These are phyloP conservation scores for Saguinus imperator DNA, from an alignment of 2,113 vertebrate species.

Conservation along the genomic window DNA sequence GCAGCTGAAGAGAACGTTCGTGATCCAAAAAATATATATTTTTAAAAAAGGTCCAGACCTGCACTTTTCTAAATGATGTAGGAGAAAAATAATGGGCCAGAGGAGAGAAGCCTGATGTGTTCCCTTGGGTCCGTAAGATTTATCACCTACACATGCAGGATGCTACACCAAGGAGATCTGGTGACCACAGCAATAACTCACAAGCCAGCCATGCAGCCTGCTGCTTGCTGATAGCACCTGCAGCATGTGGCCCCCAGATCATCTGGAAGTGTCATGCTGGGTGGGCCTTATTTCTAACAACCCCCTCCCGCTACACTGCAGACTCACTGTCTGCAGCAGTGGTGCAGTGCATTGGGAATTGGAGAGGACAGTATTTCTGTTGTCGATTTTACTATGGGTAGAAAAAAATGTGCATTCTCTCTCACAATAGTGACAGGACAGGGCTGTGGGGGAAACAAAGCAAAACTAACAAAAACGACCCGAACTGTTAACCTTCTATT, in stretches of 20 bases:
- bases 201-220: slow-evolving; percentile 80
- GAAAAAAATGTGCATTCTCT: slow-evolving; percentile 9
- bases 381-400: slow-evolving; percentile 49
- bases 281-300: slow-evolving; percentile 68
- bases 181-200: slow-evolving; percentile 86
- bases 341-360: slow-evolving; percentile 39
- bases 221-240: slow-evolving; percentile 83
- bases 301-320: slow-evolving; percentile 53
- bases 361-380: not conserved
- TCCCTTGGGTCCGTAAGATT: slow-evolving; percentile 85
- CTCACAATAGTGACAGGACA: not conserved
- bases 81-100: slow-evolving; percentile 84
- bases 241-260: slow-evolving; percentile 56
- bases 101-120: slow-evolving; percentile 80
- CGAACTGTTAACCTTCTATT: not conserved
- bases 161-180: slow-evolving; percentile 83
- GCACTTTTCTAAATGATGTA: slow-evolving; percentile 84
- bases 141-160: slow-evolving; percentile 85
- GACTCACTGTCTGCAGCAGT: slow-evolving; percentile 58
- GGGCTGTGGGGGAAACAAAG: not conserved
- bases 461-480: not conserved
- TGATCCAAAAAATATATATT: slow-evolving; percentile 19
- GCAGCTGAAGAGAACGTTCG: slow-evolving; percentile 76
- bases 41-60: slow-evolving; percentile 69
- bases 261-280: slow-evolving; percentile 56